Base-by-base conservation (phyloP, 2,797 vertebrate genomes). In the Phataginus tricuspis region DNA sequence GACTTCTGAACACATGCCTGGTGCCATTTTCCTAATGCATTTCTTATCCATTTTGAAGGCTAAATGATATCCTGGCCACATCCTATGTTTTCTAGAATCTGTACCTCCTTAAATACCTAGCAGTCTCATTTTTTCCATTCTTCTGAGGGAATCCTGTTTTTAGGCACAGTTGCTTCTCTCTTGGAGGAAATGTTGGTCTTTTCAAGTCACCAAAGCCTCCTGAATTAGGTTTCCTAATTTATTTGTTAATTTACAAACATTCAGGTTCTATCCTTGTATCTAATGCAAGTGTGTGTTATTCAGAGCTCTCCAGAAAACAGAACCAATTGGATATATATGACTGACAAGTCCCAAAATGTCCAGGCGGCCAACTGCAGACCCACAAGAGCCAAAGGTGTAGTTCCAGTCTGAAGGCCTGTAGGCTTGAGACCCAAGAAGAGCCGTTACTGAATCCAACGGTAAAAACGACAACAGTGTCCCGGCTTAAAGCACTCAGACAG, bases 211-310 rank as follows among this genome's bases (percentile, higher is more conserved):
- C 79, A 69, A 69, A 86, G 37, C 34, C 13, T 75, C 57, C 83
- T 90, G 27, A 75, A 57, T 82, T 89, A 51, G 18, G 11, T 86
- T 92, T 93, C 83, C 69, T 91, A 84, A 87, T 49, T 31, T 4
- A 51, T 75, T 86, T 68, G 6, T 78, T 57, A 45, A 57, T 84
- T 91, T 66, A 78, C 14, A 66, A 83, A 93, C 51, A 72, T 37
- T 86, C 25, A 51, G 29, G 11, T 29, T 59, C 45, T 29, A 71
- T 49, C 59, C 25, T 71, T 90, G 16, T 71, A 71, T 66, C 16
- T 34, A 82, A 63, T 51, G 42, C 21, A 77, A 72, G 8, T 53
- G 9, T 93, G 23, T 69, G 25, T 69, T 55, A 49, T 37, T 72
- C 37, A 79, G 49, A 90, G 29, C 79, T 80, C 39, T 84, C 12